Evolutionary conservation across 2,888 invertebrate species (phyloP).

Genomic region (Hirudinaria manillensis): DNA sequence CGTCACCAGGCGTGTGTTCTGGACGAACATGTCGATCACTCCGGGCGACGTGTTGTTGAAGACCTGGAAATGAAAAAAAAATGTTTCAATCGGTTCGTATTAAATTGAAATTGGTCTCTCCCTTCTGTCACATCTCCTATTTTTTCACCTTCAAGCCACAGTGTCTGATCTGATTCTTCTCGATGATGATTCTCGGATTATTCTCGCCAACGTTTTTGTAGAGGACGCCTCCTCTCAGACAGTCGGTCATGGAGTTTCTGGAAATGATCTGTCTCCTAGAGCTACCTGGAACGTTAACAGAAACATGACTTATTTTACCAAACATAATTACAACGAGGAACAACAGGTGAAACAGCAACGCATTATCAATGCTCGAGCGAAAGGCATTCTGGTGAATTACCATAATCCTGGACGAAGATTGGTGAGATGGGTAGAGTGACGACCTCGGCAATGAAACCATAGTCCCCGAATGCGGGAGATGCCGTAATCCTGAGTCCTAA

Average conservation of each 20-base stretch:
- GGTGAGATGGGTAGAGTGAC: slow-evolving; percentile 71
- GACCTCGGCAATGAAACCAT: slow-evolving; percentile 95
- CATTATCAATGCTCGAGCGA: background rate
- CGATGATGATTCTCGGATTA: slow-evolving; percentile 75
- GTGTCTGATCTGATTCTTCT: slow-evolving; percentile 74
- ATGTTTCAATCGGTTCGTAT: too few species aligned
- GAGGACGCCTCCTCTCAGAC: slow-evolving; percentile 77
- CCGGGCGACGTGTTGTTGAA: slow-evolving; percentile 79
- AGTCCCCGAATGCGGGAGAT: slow-evolving; percentile 79
- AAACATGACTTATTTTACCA: too few species aligned
- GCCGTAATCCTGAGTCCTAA: slow-evolving; percentile 84
- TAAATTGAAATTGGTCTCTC: background rate
- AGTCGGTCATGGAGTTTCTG: slow-evolving; percentile 70
- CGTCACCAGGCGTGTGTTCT: slow-evolving; percentile 72
- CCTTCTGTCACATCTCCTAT: background rate
- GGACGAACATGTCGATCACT: slow-evolving; percentile 50
- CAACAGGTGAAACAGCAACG: too few species aligned
- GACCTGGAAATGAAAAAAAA: slow-evolving; percentile 53
- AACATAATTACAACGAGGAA: too few species aligned
- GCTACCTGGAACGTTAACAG: slow-evolving; percentile 63
- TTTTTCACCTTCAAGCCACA: slow-evolving; percentile 70
- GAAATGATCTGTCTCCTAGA: slow-evolving; percentile 85
- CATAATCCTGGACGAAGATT: slow-evolving; percentile 20
- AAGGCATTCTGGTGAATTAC: background rate
- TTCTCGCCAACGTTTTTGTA: slow-evolving; percentile 90